Evolutionary conservation across 2,888 invertebrate species (phyloP).

Genomic region (Blastobasis lacticolella): DNA sequence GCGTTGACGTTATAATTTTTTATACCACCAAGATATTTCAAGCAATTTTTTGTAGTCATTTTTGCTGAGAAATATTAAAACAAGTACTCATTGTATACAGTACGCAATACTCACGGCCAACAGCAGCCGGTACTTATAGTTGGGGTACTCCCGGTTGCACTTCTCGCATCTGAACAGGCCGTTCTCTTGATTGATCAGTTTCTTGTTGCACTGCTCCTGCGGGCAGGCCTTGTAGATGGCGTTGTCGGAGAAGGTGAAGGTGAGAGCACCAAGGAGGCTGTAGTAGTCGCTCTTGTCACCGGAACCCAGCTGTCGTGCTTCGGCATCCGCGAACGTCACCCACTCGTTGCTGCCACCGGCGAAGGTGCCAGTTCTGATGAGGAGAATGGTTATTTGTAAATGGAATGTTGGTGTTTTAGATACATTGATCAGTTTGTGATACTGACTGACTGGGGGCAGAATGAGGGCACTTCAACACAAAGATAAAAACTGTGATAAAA

Average conservation of each 20-base stretch:
- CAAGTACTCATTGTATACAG: no score
- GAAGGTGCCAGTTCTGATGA: slow-evolving; percentile 49
- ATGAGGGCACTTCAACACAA: no score
- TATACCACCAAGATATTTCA: no score
- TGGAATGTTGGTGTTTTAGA: no score
- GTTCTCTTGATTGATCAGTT: slow-evolving; percentile 90
- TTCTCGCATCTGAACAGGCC: slow-evolving; percentile 96
- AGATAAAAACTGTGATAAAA: no score
- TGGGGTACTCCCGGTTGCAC: slow-evolving; percentile 88
- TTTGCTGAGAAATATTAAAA: no score
- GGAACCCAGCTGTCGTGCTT: slow-evolving; percentile 78
- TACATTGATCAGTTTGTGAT: no score
- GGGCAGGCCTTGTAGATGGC: slow-evolving; percentile 95
- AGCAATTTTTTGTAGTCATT: no score
- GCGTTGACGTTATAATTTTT: no score
- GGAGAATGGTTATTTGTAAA: no score
- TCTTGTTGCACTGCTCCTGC: slow-evolving; percentile 93
- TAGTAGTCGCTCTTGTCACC: slow-evolving; percentile 89
- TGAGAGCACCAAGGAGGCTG: slow-evolving; percentile 84
- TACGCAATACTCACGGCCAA: slow-evolving; percentile 77
- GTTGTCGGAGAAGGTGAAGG: slow-evolving; percentile 86
- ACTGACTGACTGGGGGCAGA: no score
- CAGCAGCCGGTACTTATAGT: slow-evolving; percentile 90
- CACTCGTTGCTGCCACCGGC: slow-evolving; percentile 76
- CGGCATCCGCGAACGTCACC: slow-evolving; percentile 85